Evolutionary conservation across 2,113 vertebrate genomes (phyloP).

Genomic region (Haliaeetus leucogaster): DNA sequence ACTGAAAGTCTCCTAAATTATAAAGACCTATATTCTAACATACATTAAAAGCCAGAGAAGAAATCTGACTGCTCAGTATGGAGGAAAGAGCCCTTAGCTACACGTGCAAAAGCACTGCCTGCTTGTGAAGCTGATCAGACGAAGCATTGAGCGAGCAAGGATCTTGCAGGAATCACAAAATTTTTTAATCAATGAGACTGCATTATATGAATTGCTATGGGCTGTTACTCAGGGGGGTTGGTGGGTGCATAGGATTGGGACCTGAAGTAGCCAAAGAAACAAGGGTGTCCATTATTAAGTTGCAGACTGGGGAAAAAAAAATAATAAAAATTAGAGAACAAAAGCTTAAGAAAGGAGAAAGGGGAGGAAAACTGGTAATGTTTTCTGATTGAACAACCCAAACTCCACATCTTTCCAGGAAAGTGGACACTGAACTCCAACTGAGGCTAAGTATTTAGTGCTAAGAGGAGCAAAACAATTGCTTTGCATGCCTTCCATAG

Average conservation of each 20-base stretch:
- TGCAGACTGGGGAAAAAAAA: background rate
- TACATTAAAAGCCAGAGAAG: background rate
- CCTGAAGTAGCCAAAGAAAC: background rate
- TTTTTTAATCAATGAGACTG: background rate
- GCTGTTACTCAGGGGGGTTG: background rate
- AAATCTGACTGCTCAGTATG: background rate
- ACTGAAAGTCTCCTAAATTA: background rate
- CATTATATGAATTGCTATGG: background rate
- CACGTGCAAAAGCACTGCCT: background rate
- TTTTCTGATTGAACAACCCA: background rate
- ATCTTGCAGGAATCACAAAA: background rate
- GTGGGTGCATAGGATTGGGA: too few relatives aligned
- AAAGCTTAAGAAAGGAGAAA: background rate
- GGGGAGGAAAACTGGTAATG: background rate
- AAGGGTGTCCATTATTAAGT: rapidly evolving
- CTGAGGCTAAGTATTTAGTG: background rate
- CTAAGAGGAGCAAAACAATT: background rate
- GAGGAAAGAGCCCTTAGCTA: background rate
- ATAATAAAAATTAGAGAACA: background rate
- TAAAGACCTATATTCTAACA: background rate
- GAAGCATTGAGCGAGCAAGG: background rate
- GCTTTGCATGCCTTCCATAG: background rate
- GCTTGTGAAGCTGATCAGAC: background rate
- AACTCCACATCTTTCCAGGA: background rate
- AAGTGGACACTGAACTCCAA: background rate